Percentiles rank a stretch among this genome's conserved stretches.
Conservation (phyloP, 2,888 invertebrate species). For the Leistus spinibarbis region DNA sequence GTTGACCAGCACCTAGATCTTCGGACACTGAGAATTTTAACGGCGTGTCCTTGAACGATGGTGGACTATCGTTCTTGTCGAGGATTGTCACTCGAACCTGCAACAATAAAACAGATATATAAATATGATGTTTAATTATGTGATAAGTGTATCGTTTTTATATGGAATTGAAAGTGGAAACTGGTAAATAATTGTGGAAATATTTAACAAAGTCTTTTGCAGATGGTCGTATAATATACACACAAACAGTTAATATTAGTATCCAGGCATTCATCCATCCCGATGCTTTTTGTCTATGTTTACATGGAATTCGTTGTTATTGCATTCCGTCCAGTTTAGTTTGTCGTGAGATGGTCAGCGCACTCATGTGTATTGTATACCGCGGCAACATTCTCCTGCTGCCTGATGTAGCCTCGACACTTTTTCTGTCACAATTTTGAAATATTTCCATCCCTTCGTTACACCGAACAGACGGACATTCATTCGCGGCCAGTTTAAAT, state of each 20-base stretch:
- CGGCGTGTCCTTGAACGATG: conserved; percentile 78
- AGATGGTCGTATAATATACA: background rate
- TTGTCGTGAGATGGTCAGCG: conserved; percentile 28
- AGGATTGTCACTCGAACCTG: conserved; percentile 85
- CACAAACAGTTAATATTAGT: background rate
- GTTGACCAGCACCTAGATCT: conserved; percentile 81
- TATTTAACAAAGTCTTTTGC: too few relatives aligned
- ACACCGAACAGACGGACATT: conserved; percentile 6
- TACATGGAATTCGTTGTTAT: conserved; percentile 40
- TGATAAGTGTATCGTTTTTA: background rate
- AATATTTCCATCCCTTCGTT: conserved; percentile 28
- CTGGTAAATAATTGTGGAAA: too few relatives aligned
- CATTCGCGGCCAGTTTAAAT: conserved; percentile 35
- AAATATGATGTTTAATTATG: conserved; percentile 24
- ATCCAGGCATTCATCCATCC: background rate
- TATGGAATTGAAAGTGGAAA: background rate
- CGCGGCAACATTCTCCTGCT: conserved; percentile 1
- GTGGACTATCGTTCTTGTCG: conserved; percentile 96
- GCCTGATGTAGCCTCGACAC: background rate
- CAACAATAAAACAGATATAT: conserved; percentile 59
- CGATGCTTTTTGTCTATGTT: conserved; percentile 37
- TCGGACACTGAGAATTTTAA: conserved; percentile 80
- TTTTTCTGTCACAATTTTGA: conserved; percentile 34
- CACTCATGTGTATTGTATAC: background rate
- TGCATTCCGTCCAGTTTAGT: conserved; percentile 31